Evolutionary conservation across 2,888 invertebrate species (phyloP).

Genomic region (Microctonus hyperodae): DNA sequence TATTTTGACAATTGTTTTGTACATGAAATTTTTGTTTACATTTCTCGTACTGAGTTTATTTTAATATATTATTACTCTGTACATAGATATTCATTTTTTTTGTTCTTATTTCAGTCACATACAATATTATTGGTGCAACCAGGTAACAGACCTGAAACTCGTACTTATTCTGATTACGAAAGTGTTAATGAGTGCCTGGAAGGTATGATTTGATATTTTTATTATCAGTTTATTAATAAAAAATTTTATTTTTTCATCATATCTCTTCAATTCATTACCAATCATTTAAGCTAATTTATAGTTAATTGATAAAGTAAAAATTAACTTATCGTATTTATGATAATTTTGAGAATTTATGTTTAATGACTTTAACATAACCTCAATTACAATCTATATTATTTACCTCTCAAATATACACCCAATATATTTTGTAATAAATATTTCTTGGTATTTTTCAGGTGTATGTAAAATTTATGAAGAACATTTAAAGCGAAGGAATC

Average conservation of each 20-base stretch:
- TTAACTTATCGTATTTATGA: not conserved
- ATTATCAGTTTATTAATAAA: not conserved
- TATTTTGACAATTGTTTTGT: constrained; percentile 7
- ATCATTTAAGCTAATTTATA: not conserved
- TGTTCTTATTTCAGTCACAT: constrained; percentile 75
- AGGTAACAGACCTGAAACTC: constrained; percentile 89
- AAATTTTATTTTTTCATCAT: not conserved
- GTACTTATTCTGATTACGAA: constrained; percentile 98
- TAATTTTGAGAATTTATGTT: no score
- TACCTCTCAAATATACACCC: constrained; percentile 7
- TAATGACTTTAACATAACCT: no score
- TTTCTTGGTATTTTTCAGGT: constrained; percentile 66
- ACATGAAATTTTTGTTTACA: constrained; percentile 18
- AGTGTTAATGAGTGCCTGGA: constrained; percentile 98
- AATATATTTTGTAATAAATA: not conserved
- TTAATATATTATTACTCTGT: not conserved
- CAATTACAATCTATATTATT: no score
- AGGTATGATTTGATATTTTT: constrained; percentile 68
- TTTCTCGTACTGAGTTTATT: not conserved
- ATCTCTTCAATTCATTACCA: not conserved
- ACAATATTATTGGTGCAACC: constrained; percentile 97
- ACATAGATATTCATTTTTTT: not conserved
- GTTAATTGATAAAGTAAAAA: not conserved
- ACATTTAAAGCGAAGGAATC: constrained; percentile 93
- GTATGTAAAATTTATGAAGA: constrained; percentile 99